Evolutionary conservation across 1,140 invertebrate genomes (phyloP), one percentile per base, ranked within the genome.

Genomic region (Acromyrmex charruanus): DNA sequence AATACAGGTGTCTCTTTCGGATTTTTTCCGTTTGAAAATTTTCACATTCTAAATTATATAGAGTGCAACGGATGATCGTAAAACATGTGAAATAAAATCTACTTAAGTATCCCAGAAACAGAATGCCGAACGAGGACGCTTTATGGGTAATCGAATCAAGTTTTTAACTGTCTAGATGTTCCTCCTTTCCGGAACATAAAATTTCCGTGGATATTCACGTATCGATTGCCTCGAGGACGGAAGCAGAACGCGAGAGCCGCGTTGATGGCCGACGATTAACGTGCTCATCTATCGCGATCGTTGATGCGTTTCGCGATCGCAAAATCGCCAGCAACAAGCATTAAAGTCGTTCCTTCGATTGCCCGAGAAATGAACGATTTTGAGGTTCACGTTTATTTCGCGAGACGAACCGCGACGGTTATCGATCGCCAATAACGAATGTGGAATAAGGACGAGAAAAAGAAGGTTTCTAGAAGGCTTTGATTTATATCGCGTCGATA

Each of bases 401-500:
- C 58, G 53, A 66, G 71, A 82, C 85, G 21, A 31, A 21, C 55
- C 44, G 55, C 51, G 39, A 85, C 77, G 77, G 49, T 61, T 91
- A 92, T 90, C 75, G 85, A 80, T 90, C 66, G 58, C 49, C 65
- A 71, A 91, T 91, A 90, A 87, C 85, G 90, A 90, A 91, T 85
- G 89, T 82, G 79, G 59, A 91, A 86, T 86, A 90, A 21, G 82
- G 77, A 89, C 77, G 82, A 92, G 90, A 92, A 89, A 92, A 90
- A 91, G 91, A 94, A 94, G 92, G 92, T 90, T 93, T 91, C 89
- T 88, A 92, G 93, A 90, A 93, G 87, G 92, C 85, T 89, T 90
- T 94, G 94, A 95, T 95, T 95, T 94, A 95, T 94, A 94, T 94
- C 93, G 94, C 87, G 88, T 91, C 92, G 94, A 94, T 94, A 94